Percentiles rank a stretch among this genome's conserved stretches.
phyloP scores from a whole-genome alignment of 2,888 invertebrate species.

The Leptinotarsa juncta region DNA sequence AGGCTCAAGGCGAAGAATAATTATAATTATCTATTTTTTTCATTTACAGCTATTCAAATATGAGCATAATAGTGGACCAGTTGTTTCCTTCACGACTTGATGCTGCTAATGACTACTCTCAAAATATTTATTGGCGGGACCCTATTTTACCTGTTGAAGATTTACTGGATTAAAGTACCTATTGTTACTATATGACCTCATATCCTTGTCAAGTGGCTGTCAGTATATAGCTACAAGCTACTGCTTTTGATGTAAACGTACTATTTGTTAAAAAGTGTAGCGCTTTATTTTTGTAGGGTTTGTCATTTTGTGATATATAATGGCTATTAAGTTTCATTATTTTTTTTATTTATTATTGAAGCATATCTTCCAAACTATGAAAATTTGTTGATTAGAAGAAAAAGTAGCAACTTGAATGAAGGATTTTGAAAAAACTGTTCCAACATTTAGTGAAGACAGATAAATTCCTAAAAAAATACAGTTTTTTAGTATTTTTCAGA shows the following conservation, averaged over 20 bases:
- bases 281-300: slow-evolving; percentile 15
- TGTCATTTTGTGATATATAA: slow-evolving; percentile 13
- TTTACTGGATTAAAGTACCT: slow-evolving; percentile 49
- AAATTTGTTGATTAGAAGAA: neutral
- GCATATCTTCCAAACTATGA: slow-evolving; percentile 1
- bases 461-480: no score
- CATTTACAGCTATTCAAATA: slow-evolving; percentile 86
- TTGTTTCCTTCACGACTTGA: slow-evolving; percentile 89
- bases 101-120: slow-evolving; percentile 79
- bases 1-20: no score
- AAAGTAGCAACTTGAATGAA: neutral
- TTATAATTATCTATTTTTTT: neutral
- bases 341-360: neutral
- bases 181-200: slow-evolving; percentile 11
- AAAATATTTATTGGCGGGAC: slow-evolving; percentile 94
- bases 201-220: slow-evolving; percentile 30
- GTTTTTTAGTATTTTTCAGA: no score
- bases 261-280: slow-evolving; percentile 17
- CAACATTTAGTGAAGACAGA: no score
- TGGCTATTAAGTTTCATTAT: neutral
- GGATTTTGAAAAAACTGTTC: no score
- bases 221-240: slow-evolving; percentile 30
- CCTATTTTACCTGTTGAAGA: slow-evolving; percentile 74
- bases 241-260: slow-evolving; percentile 33
- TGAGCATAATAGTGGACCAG: slow-evolving; percentile 95